These are phyloP conservation scores for Trachurus trachurus DNA, from an alignment of 2,797 vertebrate species.

Conservation along the genomic window DNA sequence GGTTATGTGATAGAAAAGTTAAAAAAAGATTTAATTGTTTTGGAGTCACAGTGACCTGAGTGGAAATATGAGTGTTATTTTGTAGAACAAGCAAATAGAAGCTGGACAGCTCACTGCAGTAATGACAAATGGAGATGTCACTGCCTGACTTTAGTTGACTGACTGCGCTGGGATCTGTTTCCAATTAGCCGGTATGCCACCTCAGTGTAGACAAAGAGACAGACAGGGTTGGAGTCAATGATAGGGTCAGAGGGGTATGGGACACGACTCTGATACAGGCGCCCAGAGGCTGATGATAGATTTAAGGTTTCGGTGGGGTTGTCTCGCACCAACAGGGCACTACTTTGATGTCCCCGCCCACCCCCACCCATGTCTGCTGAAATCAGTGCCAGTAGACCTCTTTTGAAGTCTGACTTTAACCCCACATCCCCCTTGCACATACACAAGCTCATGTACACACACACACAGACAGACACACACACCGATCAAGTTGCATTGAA, in stretches of 20 bases:
- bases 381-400: slow-evolving; percentile 79
- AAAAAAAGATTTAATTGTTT: background rate
- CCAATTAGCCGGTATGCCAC: slow-evolving; percentile 71
- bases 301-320: slow-evolving; percentile 72
- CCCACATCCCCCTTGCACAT: slow-evolving; percentile 7
- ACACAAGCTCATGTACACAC: slow-evolving; percentile 4
- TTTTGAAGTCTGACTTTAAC: slow-evolving; percentile 74
- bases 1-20: background rate
- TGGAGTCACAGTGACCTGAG: background rate
- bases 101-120: slow-evolving; percentile 22
- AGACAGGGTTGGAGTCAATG: slow-evolving; percentile 64
- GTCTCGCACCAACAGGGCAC: slow-evolving; percentile 68
- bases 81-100: slow-evolving; percentile 23
- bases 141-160: slow-evolving; percentile 41
- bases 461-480: slow-evolving; percentile 10
- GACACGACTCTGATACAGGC: slow-evolving; percentile 64
- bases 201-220: slow-evolving; percentile 59
- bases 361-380: slow-evolving; percentile 66
- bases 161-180: slow-evolving; percentile 69
- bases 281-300: slow-evolving; percentile 79
- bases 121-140: slow-evolving; percentile 57
- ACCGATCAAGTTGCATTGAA: slow-evolving; percentile 68
- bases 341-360: slow-evolving; percentile 82
- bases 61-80: slow-evolving; percentile 1
- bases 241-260: slow-evolving; percentile 79